Conservation (phyloP, 2,888 invertebrate genomes). For the Pollenia griseotomentosa region DNA sequence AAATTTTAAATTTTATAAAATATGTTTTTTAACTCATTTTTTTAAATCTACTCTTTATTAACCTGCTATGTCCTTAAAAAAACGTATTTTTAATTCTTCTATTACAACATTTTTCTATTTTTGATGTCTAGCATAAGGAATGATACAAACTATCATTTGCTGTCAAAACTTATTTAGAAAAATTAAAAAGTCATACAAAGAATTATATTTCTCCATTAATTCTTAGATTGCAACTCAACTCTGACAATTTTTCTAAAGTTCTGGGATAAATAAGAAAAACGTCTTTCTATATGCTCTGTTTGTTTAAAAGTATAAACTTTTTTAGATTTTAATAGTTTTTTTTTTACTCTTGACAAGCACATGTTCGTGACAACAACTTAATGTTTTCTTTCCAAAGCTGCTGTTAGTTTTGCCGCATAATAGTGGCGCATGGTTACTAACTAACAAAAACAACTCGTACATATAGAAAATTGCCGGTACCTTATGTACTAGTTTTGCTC, state of each 20-base stretch:
- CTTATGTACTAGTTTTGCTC: constrained; percentile 48
- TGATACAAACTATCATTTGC: constrained; percentile 28
- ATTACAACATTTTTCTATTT: neutral
- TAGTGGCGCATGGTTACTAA: constrained; percentile 70
- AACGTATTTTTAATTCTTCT: neutral
- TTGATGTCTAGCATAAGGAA: constrained; percentile 6
- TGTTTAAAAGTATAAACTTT: constrained; percentile 23
- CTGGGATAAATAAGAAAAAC: neutral
- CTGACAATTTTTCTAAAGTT: constrained; percentile 29
- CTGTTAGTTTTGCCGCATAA: constrained; percentile 64
- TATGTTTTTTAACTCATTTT: too few relatives aligned
- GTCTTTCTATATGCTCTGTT: constrained; percentile 14
- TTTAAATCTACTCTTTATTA: too few relatives aligned
- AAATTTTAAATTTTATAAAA: too few relatives aligned
- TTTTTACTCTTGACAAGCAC: constrained; percentile 57
- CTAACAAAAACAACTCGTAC: constrained; percentile 6
- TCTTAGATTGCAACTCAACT: neutral
- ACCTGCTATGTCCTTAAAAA: neutral
- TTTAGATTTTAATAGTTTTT: neutral
- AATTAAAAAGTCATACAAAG: constrained; percentile 22
- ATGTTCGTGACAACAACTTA: constrained; percentile 70
- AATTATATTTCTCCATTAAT: constrained; percentile 25
- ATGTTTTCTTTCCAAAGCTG: constrained; percentile 36
- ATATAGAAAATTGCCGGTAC: constrained; percentile 60
- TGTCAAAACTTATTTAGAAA: constrained; percentile 45